Base-by-base conservation (phyloP, 2,113 vertebrate species). In the Rhinolophus sinicus region DNA sequence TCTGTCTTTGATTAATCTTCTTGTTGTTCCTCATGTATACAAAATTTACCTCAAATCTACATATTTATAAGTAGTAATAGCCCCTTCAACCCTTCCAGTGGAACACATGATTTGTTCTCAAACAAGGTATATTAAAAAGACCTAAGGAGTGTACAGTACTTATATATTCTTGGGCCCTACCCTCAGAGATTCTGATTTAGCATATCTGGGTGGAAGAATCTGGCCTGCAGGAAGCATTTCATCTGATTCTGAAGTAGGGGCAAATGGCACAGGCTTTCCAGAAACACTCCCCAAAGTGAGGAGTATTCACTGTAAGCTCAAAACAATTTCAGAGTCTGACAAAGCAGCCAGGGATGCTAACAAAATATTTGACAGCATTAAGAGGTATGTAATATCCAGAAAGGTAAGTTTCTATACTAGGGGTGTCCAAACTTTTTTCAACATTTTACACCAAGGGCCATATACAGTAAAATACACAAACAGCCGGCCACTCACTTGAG, bases 291-390 rank as follows among this genome's bases (percentile, higher is more conserved):
- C 22, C 11, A 9, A 77, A 54, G 14, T 12, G 6, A 77, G 38
- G 5, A 73, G 4, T 35, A 58, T 2, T 95, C 56, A 67, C 8
- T 65, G 50, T 44, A 84, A 91, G 40, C 28, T 69, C 24, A 62
- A 72, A 94, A 52, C 30, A 60, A 82, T 10, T 35, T 6, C 52
- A 62, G 35, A 65, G 40, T 85, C 15, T 81, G 47, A 75, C 21
- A 30, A 90, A 92, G 60, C 62, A 92, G 60, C 22, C 62, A 87
- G 62, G 73, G 69, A 54, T 60, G 38, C 52, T 95, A 90, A 86
- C 67, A 54, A 82, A 85, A 70, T 78, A 19, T 81, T 58, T 82
- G 72, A 78, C 83, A 92, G 30, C 62, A 81, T 54, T 93, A 84
- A 50, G 44, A 76, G 19, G 58, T 70, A 72, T 92, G 54, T 67